Percentiles rank a stretch among this genome's conserved stretches.
Evolutionary conservation across 2,113 vertebrate genomes (phyloP).

Genomic region (Pycnonotus jocosus): DNA sequence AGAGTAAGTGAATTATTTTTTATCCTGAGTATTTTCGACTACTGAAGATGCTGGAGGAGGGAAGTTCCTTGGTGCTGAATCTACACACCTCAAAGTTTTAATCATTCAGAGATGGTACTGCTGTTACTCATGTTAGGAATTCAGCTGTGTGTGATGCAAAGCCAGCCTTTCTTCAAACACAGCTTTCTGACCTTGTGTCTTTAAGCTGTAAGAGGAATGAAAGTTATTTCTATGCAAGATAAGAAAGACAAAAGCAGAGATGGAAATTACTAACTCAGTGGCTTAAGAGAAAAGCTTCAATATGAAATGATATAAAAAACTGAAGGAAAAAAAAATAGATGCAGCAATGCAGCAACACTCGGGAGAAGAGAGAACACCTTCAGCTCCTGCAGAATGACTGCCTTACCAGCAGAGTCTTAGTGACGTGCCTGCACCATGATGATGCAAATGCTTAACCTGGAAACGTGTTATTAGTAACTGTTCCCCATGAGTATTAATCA

Average conservation of each 20-base stretch:
- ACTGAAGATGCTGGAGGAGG: not conserved
- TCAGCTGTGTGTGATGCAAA: not conserved
- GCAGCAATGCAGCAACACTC: not conserved
- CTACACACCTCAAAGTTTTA: not conserved
- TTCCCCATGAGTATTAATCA: not conserved
- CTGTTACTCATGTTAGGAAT: not conserved
- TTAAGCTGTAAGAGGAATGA: not conserved
- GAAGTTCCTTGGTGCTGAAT: not conserved
- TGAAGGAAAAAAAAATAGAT: fast-evolving
- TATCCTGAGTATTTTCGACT: not conserved
- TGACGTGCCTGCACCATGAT: not conserved
- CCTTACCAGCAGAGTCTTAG: not conserved
- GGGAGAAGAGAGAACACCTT: not conserved
- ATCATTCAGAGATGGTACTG: not conserved
- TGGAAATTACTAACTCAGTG: not conserved
- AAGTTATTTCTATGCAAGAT: not conserved
- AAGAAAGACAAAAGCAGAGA: not conserved
- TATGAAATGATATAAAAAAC: not conserved
- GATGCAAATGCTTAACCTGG: not conserved
- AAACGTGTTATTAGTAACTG: not conserved
- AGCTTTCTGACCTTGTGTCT: not conserved
- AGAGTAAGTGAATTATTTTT: not conserved
- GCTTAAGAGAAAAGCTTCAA: not conserved
- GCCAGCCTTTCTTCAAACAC: not conserved
- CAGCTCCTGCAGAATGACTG: not conserved